These are phyloP conservation scores for Rhabditoides inermis DNA, from an alignment of 2,888 invertebrate species.

Conservation along the genomic window DNA sequence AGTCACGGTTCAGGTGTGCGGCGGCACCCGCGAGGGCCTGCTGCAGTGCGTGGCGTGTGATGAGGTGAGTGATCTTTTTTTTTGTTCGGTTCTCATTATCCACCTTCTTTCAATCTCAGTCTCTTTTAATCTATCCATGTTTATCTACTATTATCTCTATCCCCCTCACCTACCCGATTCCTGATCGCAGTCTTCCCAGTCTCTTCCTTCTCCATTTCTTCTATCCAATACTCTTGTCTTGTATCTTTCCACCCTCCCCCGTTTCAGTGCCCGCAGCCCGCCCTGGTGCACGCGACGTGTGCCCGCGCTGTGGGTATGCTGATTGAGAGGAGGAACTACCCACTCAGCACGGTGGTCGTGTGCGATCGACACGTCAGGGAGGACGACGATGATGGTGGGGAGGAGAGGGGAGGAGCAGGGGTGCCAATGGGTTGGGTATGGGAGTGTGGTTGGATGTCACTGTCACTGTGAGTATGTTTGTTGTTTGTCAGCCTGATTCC, in stretches of 20 bases:
- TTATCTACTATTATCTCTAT: too few species aligned
- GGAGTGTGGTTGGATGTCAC: neutral
- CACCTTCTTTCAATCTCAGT: too few species aligned
- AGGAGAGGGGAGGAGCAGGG: neutral
- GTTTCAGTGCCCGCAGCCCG: too few species aligned
- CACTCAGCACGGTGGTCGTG: conserved; percentile 14
- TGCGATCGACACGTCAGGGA: conserved; percentile 16
- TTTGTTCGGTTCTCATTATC: too few species aligned
- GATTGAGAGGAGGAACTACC: conserved; percentile 20
- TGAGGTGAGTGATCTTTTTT: conserved; percentile 5
- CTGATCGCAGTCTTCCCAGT: too few species aligned
- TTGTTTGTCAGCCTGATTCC: neutral
- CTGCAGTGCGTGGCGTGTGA: conserved; percentile 13
- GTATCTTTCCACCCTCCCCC: too few species aligned
- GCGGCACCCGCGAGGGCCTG: conserved; percentile 11
- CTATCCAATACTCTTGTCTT: neutral
- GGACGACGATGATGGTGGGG: neutral
- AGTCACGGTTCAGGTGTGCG: conserved; percentile 7
- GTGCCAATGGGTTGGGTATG: neutral
- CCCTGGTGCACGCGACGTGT: conserved; percentile 59
- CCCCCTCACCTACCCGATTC: too few species aligned
- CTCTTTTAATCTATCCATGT: too few species aligned
- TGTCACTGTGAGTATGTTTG: neutral
- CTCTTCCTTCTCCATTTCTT: neutral
- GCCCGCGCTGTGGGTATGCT: conserved; percentile 54